Conservation (phyloP, 1,140 invertebrate species). For the Heliothis virescens region DNA sequence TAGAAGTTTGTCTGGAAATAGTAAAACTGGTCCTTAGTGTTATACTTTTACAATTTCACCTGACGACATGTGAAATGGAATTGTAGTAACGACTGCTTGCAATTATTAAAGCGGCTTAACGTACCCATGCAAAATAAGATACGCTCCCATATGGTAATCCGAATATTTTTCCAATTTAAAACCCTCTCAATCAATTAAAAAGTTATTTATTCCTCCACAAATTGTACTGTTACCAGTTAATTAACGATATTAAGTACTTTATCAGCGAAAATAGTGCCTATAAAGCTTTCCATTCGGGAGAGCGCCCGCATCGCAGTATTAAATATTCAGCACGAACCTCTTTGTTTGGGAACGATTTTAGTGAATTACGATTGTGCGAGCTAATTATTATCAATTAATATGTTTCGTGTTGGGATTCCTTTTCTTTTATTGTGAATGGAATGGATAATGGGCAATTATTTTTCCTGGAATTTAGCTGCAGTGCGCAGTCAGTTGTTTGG, state of each 20-base stretch:
- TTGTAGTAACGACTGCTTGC: too few species aligned
- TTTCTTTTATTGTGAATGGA: neutral
- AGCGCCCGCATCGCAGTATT: constrained; percentile 6
- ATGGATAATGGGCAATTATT: neutral
- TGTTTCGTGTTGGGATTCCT: constrained; percentile 16
- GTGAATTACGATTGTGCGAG: constrained; percentile 19
- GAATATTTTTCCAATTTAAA: constrained; percentile 22
- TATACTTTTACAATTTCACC: too few species aligned
- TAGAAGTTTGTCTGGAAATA: too few species aligned
- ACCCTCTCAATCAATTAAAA: constrained; percentile 24
- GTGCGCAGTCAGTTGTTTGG: neutral
- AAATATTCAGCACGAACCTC: constrained; percentile 28
- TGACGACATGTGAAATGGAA: too few species aligned
- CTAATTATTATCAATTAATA: constrained; percentile 32
- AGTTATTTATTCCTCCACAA: constrained; percentile 20
- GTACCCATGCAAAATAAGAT: neutral
- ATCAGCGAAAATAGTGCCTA: constrained; percentile 29
- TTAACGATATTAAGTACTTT: constrained; percentile 32
- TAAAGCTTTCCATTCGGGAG: constrained; percentile 17
- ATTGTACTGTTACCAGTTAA: constrained; percentile 25
- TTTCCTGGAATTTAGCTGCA: neutral
- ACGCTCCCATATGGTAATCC: neutral
- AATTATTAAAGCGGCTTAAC: too few species aligned
- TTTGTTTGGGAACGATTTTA: constrained; percentile 11
- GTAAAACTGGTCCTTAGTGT: too few species aligned